Evolutionary conservation across 2,797 vertebrate species (phyloP), one percentile per base, ranked within the genome.

Genomic region (Sebastes baramenuke): DNA sequence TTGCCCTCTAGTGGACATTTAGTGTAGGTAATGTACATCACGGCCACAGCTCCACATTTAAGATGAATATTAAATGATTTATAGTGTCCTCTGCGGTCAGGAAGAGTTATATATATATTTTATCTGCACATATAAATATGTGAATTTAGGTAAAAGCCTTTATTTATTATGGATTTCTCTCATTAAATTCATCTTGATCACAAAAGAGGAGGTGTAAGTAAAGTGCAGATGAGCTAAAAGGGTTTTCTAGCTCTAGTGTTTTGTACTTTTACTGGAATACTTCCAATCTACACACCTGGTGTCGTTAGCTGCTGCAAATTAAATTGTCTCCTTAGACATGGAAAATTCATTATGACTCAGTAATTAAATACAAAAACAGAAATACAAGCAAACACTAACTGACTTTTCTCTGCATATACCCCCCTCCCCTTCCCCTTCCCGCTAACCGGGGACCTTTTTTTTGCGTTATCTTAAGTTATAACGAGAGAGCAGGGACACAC

Each of bases 1-100:
- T 86, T 95, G 95, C 94, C 94, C 94, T 89, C 95, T 96, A 89
- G 93, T 95, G 95, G 92, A 77, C 36, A 38, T 83, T 72, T 56
- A 38, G 76, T 46, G 80, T 68, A 55, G 11, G 34, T 52, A 67
- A 80, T 59, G 67, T 61, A 77, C 64, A 38, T 56, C 52, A 78
- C 38, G 79, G 75, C 25, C 30, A 69, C 9, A 54, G 34, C 67
- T 16, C 54, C 25, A 16, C 10, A 4, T 25, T 8, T n/a, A 16
- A 32, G 30, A 65, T 64, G 60, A 27, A 58, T 34, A 42, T 54
- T 59, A 12, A 67, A 69, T 62, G 2, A 81, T 55, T 59, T 29
- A 66, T 14, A 54, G 5, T 22, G 11, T 72, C 38, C 29, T 65
- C 54, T 80, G 49, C 70, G 13, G 29, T 70, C 29, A 64, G 22